Evolutionary conservation across 2,888 invertebrate genomes (phyloP).

Genomic region (Scaptomyza reducta): DNA sequence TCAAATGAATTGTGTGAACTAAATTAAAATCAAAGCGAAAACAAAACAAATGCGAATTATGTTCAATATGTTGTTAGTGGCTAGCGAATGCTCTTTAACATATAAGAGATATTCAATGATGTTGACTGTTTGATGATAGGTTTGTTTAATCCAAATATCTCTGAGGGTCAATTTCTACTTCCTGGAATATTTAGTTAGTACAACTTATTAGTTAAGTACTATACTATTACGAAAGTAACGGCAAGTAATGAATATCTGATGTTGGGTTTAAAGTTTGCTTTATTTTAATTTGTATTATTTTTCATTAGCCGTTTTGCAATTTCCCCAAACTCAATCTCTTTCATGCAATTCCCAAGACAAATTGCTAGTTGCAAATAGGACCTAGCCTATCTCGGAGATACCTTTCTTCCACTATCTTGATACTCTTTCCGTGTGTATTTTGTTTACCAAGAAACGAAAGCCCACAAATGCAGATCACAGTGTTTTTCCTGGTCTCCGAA

Average conservation of each 20-base stretch:
- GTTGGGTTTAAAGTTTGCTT: neutral
- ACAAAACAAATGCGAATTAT: slow-evolving; percentile 56
- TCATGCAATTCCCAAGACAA: neutral
- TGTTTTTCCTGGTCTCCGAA: slow-evolving; percentile 10
- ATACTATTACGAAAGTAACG: no score
- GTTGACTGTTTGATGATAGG: no score
- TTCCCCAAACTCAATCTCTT: neutral
- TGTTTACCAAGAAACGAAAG: slow-evolving; percentile 44
- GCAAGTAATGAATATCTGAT: no score
- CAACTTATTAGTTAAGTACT: no score
- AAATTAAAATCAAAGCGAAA: slow-evolving; percentile 66
- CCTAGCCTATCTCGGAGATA: neutral
- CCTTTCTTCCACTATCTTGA: neutral
- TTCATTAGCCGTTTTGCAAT: neutral
- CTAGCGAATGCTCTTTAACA: slow-evolving; percentile 28
- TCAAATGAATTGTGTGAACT: slow-evolving; percentile 77
- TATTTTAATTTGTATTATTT: neutral
- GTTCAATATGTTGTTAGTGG: neutral
- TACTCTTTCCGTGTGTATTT: slow-evolving; percentile 18
- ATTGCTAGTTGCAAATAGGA: neutral
- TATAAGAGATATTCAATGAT: no score
- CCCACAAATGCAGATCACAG: slow-evolving; percentile 64
- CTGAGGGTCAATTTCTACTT: no score
- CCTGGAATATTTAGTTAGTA: no score
- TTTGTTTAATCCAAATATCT: no score